Evolutionary conservation across 2,888 invertebrate species (phyloP), one percentile per base, ranked within the genome.

Genomic region (Drosophila quinaria): DNA sequence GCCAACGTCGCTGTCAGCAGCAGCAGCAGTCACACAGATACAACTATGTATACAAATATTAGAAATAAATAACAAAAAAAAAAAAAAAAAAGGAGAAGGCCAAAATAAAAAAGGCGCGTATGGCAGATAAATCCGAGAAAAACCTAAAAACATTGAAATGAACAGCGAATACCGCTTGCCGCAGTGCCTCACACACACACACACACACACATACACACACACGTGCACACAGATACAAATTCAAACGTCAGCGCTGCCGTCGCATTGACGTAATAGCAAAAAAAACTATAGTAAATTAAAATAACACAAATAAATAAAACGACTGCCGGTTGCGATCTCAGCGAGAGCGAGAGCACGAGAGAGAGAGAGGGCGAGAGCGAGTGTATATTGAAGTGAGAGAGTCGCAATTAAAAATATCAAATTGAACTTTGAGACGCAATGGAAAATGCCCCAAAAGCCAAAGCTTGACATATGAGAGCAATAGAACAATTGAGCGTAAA

Each of bases 191-290:
- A 65, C 52, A 72, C 62, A 71, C 13, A 68, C 63, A 56, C 54
- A 67, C 46, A 55, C 63, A 58, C 41, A 58, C 15, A 59, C 13
- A 55, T 10, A 33, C 42, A 19, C 17, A 49, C 44, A 52, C 6
- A 33, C 42, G 15, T n/a, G 49, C 44, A 52, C 6, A 60, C 29
- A 64, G 42, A 52, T 56, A 70, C 50, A 81, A 61, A 74, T 59
- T 55, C 61, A 78, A 79, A 75, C 89, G 90, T 87, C 86, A 87
- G 89, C 78, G 74, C 68, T 69, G 64, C 59, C 67, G 81, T 81
- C 75, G 78, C 80, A 88, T 90, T 90, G 90, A 90, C 86, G 86
- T 90, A 90, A 90, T 87, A 90, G 84, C 81, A 61, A 66, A 41
- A 46, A 61, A 44, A 61, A 65, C 80, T 73, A 56, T 82, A 80